phyloP scores from a whole-genome alignment of 1,140 invertebrate genomes.

The Scylla paramamosain region DNA sequence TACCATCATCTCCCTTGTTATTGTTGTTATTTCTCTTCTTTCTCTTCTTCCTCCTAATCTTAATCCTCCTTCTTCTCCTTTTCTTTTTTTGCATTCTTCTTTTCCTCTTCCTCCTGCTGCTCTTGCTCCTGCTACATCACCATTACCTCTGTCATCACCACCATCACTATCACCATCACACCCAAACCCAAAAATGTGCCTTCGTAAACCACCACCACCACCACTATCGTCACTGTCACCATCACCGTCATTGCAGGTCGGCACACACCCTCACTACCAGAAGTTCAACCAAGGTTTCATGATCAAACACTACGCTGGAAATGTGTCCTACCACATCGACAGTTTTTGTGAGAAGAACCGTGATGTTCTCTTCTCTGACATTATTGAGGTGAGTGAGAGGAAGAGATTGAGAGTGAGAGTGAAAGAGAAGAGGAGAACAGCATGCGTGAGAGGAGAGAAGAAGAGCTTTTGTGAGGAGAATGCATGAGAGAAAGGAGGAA shows the following conservation, averaged over 20 bases:
- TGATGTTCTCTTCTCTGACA: conserved; percentile 87
- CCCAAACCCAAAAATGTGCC: neutral
- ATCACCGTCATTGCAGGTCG: conserved; percentile 78
- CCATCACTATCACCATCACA: too few species aligned
- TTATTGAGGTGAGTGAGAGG: conserved; percentile 83
- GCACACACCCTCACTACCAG: conserved; percentile 85
- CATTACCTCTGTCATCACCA: too few species aligned
- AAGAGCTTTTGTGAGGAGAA: neutral
- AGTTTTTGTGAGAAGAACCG: conserved; percentile 90
- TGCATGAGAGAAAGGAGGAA: neutral
- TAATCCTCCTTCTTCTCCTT: neutral
- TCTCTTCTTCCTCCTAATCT: too few species aligned
- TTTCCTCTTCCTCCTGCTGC: neutral
- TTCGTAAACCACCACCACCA: too few species aligned
- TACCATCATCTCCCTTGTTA: neutral
- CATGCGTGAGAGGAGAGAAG: neutral
- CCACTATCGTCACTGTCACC: neutral
- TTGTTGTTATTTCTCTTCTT: neutral
- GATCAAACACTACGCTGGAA: conserved; percentile 88
- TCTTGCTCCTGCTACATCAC: too few species aligned
- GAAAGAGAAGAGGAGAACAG: too few species aligned
- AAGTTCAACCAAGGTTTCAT: conserved; percentile 84
- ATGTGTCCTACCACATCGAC: conserved; percentile 86
- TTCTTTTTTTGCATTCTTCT: neutral
- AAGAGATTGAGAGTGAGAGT: too few species aligned